Conservation (phyloP, 2,797 vertebrate genomes). For the Ctenosaura bakeri region DNA sequence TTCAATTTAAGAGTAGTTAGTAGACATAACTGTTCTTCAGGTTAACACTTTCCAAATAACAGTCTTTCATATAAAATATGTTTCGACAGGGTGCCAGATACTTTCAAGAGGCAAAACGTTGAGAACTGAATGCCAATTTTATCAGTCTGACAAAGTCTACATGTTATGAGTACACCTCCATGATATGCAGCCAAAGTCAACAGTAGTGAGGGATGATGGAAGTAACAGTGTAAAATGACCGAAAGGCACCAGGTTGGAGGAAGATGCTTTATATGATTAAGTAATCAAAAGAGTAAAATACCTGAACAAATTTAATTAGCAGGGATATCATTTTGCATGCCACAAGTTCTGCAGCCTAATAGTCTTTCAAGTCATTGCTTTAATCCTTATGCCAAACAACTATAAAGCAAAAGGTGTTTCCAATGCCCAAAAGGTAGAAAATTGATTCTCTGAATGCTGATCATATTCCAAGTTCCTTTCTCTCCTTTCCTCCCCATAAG, state of each 20-base stretch:
- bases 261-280: slow-evolving; percentile 40
- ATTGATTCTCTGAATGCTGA: slow-evolving; percentile 71
- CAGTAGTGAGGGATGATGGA: not conserved
- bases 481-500: slow-evolving; percentile 70
- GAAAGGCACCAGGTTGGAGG: not conserved
- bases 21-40: too few relatives aligned
- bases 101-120: too few relatives aligned
- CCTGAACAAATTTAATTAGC: slow-evolving; percentile 60
- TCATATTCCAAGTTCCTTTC: slow-evolving; percentile 70
- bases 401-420: slow-evolving; percentile 77
- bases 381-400: slow-evolving; percentile 72
- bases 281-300: slow-evolving; percentile 60
- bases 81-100: too few relatives aligned
- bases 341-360: slow-evolving; percentile 63
- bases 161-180: not conserved
- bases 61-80: too few relatives aligned
- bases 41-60: too few relatives aligned
- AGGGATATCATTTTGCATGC: slow-evolving; percentile 46
- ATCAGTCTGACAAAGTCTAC: too few relatives aligned
- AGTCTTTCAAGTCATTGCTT: slow-evolving; percentile 66
- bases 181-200: not conserved
- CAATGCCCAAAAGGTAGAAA: slow-evolving; percentile 68
- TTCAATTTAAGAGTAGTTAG: too few relatives aligned
- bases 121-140: too few relatives aligned
- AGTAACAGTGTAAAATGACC: not conserved